phyloP scores from a whole-genome alignment of 1,140 invertebrate species.

The Drosophila athabasca region DNA sequence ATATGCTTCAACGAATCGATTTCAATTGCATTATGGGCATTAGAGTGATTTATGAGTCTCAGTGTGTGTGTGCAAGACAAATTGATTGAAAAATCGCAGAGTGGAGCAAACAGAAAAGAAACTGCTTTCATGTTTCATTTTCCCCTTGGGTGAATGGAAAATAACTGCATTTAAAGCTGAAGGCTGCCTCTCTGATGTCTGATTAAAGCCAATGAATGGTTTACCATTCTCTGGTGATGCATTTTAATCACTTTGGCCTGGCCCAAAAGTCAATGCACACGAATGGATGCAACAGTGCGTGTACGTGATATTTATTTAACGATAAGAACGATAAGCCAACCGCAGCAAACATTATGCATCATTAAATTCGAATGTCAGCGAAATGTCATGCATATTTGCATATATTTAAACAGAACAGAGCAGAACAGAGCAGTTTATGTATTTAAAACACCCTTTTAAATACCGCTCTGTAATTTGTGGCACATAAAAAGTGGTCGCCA shows the following conservation, averaged over 20 bases:
- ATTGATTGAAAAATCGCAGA: slow-evolving; percentile 25
- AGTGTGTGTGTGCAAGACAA: slow-evolving; percentile 7
- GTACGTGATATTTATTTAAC: slow-evolving; percentile 39
- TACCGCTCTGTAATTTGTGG: slow-evolving; percentile 4
- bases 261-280: too few species aligned
- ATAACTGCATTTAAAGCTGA: too few species aligned
- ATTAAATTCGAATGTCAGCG: slow-evolving; percentile 43
- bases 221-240: too few species aligned
- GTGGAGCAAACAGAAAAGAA: background rate
- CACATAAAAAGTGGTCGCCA: background rate
- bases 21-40: slow-evolving; percentile 50
- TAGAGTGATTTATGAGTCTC: slow-evolving; percentile 40
- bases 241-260: background rate
- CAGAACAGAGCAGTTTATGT: background rate
- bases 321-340: slow-evolving; percentile 28
- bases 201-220: too few species aligned
- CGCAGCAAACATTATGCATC: slow-evolving; percentile 27
- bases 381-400: slow-evolving; percentile 31
- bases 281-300: slow-evolving; percentile 13
- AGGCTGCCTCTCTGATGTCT: background rate
- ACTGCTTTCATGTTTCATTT: slow-evolving; percentile 20
- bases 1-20: slow-evolving; percentile 17
- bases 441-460: slow-evolving; percentile 12
- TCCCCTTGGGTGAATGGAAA: background rate
- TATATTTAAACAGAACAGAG: slow-evolving; percentile 1